A percentile compares a stretch with the other conserved stretches of the same genome.
Conservation (phyloP, 2,888 invertebrate species). For the Drosophila infuscata region DNA sequence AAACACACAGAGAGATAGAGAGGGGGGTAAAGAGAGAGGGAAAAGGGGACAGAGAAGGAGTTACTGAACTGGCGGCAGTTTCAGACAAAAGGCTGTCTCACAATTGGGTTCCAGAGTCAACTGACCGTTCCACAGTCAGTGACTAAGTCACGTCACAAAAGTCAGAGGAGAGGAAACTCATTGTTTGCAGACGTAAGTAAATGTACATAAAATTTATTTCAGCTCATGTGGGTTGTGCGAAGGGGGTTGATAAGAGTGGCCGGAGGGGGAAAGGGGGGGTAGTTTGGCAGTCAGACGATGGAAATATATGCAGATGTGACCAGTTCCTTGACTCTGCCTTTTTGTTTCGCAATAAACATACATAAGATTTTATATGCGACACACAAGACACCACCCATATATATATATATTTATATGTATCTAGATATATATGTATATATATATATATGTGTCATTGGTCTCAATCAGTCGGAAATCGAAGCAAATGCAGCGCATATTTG, state of each 20-base stretch:
- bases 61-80: conserved; percentile 33
- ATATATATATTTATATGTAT: not conserved
- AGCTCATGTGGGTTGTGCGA: conserved; percentile 47
- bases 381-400: conserved; percentile 51
- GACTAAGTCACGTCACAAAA: conserved; percentile 72
- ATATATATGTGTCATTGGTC: conserved; percentile 23
- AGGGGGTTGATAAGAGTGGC: not conserved
- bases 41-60: conserved; percentile 35
- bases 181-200: conserved; percentile 79
- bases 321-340: conserved; percentile 64
- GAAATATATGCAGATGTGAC: conserved; percentile 77
- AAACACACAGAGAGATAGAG: not conserved
- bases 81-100: conserved; percentile 54
- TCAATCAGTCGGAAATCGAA: conserved; percentile 67
- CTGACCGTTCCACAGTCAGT: conserved; percentile 35
- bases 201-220: conserved; percentile 78
- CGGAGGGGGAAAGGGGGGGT: not conserved
- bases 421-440: not conserved
- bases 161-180: conserved; percentile 54
- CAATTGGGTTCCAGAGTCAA: conserved; percentile 37
- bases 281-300: conserved; percentile 29
- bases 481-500: conserved; percentile 60
- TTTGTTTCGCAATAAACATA: conserved; percentile 75
- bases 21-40: not conserved
- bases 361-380: conserved; percentile 51